Base-by-base conservation (phyloP, 2,797 vertebrate genomes). In the Sternarchorhynchus goeldii region DNA sequence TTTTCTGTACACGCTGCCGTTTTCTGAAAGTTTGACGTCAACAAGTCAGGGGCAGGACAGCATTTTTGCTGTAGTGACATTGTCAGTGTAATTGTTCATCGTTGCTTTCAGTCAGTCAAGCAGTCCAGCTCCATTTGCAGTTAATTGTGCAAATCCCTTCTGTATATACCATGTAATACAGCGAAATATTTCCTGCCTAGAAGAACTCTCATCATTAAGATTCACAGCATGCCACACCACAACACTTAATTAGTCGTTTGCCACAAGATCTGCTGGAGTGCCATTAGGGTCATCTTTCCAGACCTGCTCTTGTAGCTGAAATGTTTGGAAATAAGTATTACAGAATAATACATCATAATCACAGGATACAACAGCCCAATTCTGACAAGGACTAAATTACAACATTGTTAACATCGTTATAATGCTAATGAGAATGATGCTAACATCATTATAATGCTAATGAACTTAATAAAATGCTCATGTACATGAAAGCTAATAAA, bases 191-290 rank as follows among this genome's bases (percentile, higher is more conserved):
- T 3, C 60, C n/a, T 55, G 36, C 56, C 55, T 32, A 14, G 16
- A 31, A 65, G 32, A 66, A 14, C 10, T 32, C 68, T 67, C 56
- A n/a, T 75, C 79, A 75, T 81, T 83, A 69, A 81, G 45, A 83
- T 81, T 69, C 71, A 64, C 65, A 77, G 68, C 76, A 75, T 20
- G 68, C 16, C 70, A 21, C 50, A 63, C 81, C 77, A 73, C 66
- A 68, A 69, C 60, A 56, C 69, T 81, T 83, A 78, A 83, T 81
- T 81, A 85, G 79, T 79, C 84, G 77, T 75, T 81, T 74, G 70
- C 65, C 62, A 75, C 70, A 73, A 81, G 66, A 81, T 75, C 73
- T 75, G 70, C 78, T 75, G 75, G 62, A 81, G 71, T 82, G 71
- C 58, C 76, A 20, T 75, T 70, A 73, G 79, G 77, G 76, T 77